Evolutionary conservation across 2,797 vertebrate genomes (phyloP), one percentile per base, ranked within the genome.

Genomic region (Tragopan temminckii): DNA sequence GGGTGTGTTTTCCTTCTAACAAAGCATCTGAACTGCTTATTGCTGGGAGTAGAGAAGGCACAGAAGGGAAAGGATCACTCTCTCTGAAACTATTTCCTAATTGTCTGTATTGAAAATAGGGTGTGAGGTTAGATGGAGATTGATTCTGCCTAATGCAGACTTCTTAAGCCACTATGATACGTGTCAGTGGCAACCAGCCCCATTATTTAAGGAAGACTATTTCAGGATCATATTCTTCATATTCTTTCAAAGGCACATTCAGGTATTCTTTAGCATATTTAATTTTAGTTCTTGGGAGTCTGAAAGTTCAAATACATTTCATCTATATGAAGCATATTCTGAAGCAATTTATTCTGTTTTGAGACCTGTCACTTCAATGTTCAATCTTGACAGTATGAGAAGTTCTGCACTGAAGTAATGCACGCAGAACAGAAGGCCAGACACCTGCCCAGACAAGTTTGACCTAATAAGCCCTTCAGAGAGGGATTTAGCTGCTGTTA

Each of bases 301-400:
- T 72, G 17, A 82, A 87, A 90, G 57, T 89, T 93, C 81, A 76
- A 80, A 88, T 71, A 35, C 7, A 48, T 89, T 90, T 95, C 2
- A 57, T 89, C 35, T 75, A 59, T 82, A 90, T 83, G 91, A 74
- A 92, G 68, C 35, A 85, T 68, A 79, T 74, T 95, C 69, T 72
- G 38, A 70, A 94, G 62, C 38, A 78, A 80, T 85, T 91, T 89
- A 67, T 89, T 90, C 29, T 90, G 50, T 89, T 95, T 80, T 89
- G 48, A 92, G 82, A 89, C 33, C 63, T 89, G 52, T 79, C 80
- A 88, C 23, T 87, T 87, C 59, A 80, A 29, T 85, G 42, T 82
- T 95, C 68, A 57, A 4, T 89, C 40, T 43, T 69, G 67, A 61
- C 16, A 18, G 42, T 11, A 27, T 7, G 15, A 89, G 59, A 86